Base-by-base conservation (phyloP, 2,888 invertebrate genomes). In the Amorpha juglandis region DNA sequence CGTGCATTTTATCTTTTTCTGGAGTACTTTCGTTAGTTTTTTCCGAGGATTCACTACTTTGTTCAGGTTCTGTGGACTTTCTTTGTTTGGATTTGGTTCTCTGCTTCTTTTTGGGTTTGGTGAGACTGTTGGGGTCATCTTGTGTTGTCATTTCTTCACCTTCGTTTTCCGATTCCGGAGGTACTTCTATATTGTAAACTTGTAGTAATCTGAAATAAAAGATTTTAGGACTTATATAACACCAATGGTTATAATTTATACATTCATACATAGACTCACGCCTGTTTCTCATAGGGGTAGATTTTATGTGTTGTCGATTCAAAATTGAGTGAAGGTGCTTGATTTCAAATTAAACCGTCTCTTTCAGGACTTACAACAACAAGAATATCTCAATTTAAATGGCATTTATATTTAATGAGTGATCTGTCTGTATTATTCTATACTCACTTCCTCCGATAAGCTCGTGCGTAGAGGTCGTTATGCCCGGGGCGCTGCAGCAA, bases 121-220 rank as follows among this genome's bases (percentile, higher is more conserved):
- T 88, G 12, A 58, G 19, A 70, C 76, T 75, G 69, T 78, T 77
- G 64, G 80, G 81, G 7, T 91, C 89, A 42, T 87, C 88, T 12
- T 81, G 74, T 42, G 76, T 74, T 0, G 72, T 73, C 0, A 74
- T 69, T 1, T 94, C 94, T 66, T 94, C 93, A 0, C 90, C 88
- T 14, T 88, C 87, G n/a, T 81, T 80, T 12, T 94, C 94, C 0
- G 93, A 91, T 67, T 94, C 94, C 0, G 95, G 95, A 71, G 95
- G 94, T 11, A 94, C 90, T 76, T 95, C 95, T 66, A 97, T 94
- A 78, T 97, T 96, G 87, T 96, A 95, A 75, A 95, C 95, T 87
- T 95, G 95, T n/a, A 97, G 91, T 74, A 97, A 93, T 82, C 97
- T 97, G 87, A 0, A 72, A 75, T 48, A 62, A 0, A 7, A 62